phyloP scores from a whole-genome alignment of 2,888 invertebrate genomes.

The Anthoptus insignis region DNA sequence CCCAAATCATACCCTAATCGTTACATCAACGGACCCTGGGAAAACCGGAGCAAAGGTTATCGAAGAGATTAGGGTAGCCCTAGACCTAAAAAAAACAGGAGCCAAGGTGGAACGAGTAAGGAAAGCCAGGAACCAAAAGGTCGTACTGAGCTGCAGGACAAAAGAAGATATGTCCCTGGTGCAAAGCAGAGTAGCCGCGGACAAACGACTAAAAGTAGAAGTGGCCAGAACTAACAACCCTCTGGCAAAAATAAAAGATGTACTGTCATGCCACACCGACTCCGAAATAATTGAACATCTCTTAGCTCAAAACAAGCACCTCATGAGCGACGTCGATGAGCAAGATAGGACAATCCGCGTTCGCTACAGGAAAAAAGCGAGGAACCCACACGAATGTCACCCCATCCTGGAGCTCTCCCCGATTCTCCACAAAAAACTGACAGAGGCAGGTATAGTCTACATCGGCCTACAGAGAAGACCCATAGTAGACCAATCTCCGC shows the following conservation, averaged over 20 bases:
- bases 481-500: slow-evolving; percentile 40
- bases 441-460: slow-evolving; percentile 26
- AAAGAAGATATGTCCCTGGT: slow-evolving; percentile 23
- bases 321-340: slow-evolving; percentile 17
- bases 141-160: slow-evolving; percentile 37
- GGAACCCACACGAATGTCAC: slow-evolving; percentile 47
- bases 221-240: slow-evolving; percentile 31
- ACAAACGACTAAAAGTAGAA: slow-evolving; percentile 20
- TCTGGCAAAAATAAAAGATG: slow-evolving; percentile 28
- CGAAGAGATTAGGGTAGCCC: slow-evolving; percentile 21
- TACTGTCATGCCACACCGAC: slow-evolving; percentile 37
- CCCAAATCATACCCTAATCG: slow-evolving; percentile 39
- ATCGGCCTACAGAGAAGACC: slow-evolving; percentile 28
- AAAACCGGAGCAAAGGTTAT: slow-evolving; percentile 34
- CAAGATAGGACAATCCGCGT: slow-evolving; percentile 28
- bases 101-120: slow-evolving; percentile 37
- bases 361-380: slow-evolving; percentile 43
- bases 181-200: slow-evolving; percentile 9
- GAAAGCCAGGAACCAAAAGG: slow-evolving; percentile 41
- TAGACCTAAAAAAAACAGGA: slow-evolving; percentile 39
- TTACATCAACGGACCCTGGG: slow-evolving; percentile 34
- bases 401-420: slow-evolving; percentile 45
- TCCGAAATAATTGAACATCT: slow-evolving; percentile 31
- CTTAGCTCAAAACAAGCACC: slow-evolving; percentile 36
- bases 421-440: slow-evolving; percentile 16